Base-by-base conservation (phyloP, 2,888 invertebrate species). In the Pyrocoelia pectoralis region DNA sequence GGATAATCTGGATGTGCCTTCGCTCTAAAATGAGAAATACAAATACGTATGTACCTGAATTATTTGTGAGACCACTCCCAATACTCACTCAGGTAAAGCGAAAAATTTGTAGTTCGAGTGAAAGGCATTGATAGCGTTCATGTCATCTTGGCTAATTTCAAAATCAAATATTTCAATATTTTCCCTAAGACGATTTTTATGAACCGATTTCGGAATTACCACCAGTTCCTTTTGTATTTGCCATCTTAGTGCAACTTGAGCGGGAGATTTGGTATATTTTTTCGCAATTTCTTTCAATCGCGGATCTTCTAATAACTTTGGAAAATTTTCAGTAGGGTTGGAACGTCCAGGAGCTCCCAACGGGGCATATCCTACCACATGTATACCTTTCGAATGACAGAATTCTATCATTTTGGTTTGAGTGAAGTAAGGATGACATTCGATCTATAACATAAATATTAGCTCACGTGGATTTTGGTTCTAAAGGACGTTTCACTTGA, bases 301-400 rank as follows among this genome's bases (percentile, higher is more conserved):
- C 8, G 3, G 13, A 14, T 43, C 41, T 14, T 43, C 9, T 2
- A 43, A 12, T 12, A 43, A 8, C 12, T 12, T 43, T 43, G n/a
- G 10, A 14, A 8, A 15, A 15, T 43, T 2, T 43, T 15, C 15
- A 13, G 1, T 15, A 3, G 40, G 89, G 89, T 90, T 93, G 10
- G 93, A 92, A 53, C 92, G 84, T 75, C 92, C 91, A 0, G 92
- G 92, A 1, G 91, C 91, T 6, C 92, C 93, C 8, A 94, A 83
- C 0, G 93, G 93, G 70, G 91, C 91, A 82, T 94, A 95, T 0
- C 91, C 93, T 0, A 91, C 92, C 1, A 94, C 77, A 9, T 81
- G 79, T 53, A 95, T 87, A 46, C 83, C 86, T 6, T 83, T 86
- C 1, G 85, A 80, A 61, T 86, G 85, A 77, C 93, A 90, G 75